These are phyloP conservation scores for Hypanus sabinus DNA, from an alignment of 2,113 vertebrate species.

Conservation along the genomic window DNA sequence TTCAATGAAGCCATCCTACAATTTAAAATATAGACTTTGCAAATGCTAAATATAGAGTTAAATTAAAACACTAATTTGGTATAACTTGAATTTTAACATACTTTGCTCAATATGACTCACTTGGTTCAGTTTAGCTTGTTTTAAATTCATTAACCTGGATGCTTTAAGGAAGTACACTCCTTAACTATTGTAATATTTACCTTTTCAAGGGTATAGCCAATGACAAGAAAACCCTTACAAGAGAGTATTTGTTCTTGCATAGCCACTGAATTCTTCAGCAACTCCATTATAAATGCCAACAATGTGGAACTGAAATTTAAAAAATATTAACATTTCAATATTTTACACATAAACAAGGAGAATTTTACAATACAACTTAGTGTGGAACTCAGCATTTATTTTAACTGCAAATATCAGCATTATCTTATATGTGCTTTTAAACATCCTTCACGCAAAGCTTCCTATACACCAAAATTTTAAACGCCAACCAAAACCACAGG, in stretches of 20 bases:
- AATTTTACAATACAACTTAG: neutral
- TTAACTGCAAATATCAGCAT: neutral
- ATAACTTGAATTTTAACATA: neutral
- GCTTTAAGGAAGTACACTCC: neutral
- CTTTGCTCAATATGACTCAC: neutral
- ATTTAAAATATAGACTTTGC: neutral
- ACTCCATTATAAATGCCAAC: slow-evolving; percentile 90
- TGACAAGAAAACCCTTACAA: slow-evolving; percentile 95
- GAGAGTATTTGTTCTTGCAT: slow-evolving; percentile 98
- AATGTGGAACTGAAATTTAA: slow-evolving; percentile 76
- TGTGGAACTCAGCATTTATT: neutral
- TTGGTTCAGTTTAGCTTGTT: neutral
- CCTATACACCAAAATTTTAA: neutral
- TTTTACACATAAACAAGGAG: neutral
- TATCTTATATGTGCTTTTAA: neutral
- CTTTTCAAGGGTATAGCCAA: slow-evolving; percentile 93
- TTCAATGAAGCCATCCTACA: neutral
- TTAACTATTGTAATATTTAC: slow-evolving; percentile 53
- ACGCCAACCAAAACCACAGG: neutral
- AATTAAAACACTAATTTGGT: neutral
- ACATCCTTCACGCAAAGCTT: neutral
- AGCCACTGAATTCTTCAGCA: slow-evolving; percentile 90
- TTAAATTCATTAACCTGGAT: neutral
- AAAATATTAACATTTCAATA: neutral
- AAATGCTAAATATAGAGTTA: neutral